These are phyloP conservation scores for Desoria tigrina DNA, from an alignment of 2,888 invertebrate genomes.

Conservation along the genomic window DNA sequence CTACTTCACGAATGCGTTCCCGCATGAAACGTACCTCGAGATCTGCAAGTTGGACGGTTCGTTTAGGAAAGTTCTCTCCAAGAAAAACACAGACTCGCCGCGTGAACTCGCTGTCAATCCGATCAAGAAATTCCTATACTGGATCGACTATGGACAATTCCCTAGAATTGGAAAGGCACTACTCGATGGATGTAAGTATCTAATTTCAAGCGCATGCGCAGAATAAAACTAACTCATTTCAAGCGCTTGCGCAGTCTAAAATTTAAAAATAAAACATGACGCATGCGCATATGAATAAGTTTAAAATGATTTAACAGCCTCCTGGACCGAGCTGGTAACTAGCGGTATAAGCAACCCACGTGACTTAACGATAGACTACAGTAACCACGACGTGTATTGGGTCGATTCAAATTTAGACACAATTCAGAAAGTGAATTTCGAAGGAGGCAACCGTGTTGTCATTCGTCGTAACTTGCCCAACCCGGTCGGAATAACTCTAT, in stretches of 20 bases:
- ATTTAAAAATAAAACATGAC: too few relatives aligned
- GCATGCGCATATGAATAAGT: too few relatives aligned
- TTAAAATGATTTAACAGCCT: too few relatives aligned
- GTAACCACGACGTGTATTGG: constrained; percentile 96
- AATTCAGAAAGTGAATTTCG: constrained; percentile 87
- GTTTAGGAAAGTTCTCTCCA: constrained; percentile 83
- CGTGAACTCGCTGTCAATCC: constrained; percentile 96
- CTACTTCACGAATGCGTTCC: constrained; percentile 95
- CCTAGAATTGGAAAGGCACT: constrained; percentile 87
- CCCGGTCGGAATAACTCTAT: constrained; percentile 89
- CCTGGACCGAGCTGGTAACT: constrained; percentile 81
- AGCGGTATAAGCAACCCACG: constrained; percentile 88
- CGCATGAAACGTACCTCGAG: constrained; percentile 94
- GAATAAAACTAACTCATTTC: too few relatives aligned
- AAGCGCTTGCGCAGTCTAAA: too few relatives aligned
- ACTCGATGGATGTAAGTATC: constrained; percentile 84
- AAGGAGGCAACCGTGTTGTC: constrained; percentile 74
- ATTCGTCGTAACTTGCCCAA: constrained; percentile 85
- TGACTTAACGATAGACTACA: constrained; percentile 87
- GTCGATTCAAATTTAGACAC: constrained; percentile 92
- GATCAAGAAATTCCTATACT: constrained; percentile 81
- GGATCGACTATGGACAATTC: constrained; percentile 97
- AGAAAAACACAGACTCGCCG: constrained; percentile 89
- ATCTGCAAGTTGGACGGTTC: constrained; percentile 89
- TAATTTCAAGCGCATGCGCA: too few relatives aligned